A percentile compares a stretch with the other conserved stretches of the same genome.
Conservation (phyloP, 2,113 vertebrate species). For the cattle (Bos taurus) region ARS-UCD2.0 NC_037332.1:3688001-3688500, state of each 20-base stretch:
- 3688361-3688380: constrained; percentile 69
- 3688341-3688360: constrained; percentile 70
- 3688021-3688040: constrained; percentile 13
- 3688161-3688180: constrained; percentile 51
- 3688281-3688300: background rate
- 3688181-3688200: background rate
- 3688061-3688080: constrained; percentile 5
- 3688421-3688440: constrained; percentile 65
- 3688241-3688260: background rate
- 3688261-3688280: background rate
- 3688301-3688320: constrained; percentile 44
- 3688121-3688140: constrained; percentile 42
- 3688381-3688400: constrained; percentile 65
- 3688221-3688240: background rate
- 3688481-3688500: constrained; percentile 68
- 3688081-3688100: background rate
- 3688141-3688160: background rate
- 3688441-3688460: constrained; percentile 69
- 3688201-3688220: background rate
- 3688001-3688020: constrained; percentile 41
- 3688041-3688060: background rate
- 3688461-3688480: constrained; percentile 69
- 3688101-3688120: constrained; percentile 1
- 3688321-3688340: background rate
- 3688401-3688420: constrained; percentile 73